Conservation (phyloP, 2,888 invertebrate species). For the Deilephila elpenor region DNA sequence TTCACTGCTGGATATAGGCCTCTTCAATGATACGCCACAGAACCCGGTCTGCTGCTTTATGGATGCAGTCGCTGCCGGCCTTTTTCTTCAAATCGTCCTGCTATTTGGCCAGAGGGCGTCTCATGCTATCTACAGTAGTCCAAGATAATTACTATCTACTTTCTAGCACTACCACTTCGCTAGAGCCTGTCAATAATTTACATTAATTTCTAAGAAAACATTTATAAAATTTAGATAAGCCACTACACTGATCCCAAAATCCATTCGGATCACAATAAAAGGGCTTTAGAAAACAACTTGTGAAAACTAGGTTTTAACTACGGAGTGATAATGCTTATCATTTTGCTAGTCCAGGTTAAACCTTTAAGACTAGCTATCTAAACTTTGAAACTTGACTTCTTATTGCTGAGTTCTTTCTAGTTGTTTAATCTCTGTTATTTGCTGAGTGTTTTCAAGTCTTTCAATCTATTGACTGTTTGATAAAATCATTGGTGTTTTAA, state of each 20-base stretch:
- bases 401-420: constrained; percentile 10
- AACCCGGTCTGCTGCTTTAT: too few species aligned
- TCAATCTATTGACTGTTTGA: not conserved
- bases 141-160: too few species aligned
- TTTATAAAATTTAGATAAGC: not conserved
- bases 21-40: too few species aligned
- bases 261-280: not conserved
- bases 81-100: too few species aligned
- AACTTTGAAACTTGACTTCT: constrained; percentile 15
- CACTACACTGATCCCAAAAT: not conserved
- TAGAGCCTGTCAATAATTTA: too few species aligned
- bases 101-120: too few species aligned
- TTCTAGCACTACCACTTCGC: too few species aligned
- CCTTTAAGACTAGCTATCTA: not conserved
- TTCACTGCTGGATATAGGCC: too few species aligned
- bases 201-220: too few species aligned
- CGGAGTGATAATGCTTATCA: constrained; percentile 7
- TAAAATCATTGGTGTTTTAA: not conserved
- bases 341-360: not conserved
- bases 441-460: not conserved
- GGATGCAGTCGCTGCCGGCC: too few species aligned
- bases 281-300: not conserved
- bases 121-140: too few species aligned
- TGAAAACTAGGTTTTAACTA: constrained; percentile 6
- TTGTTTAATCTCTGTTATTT: not conserved